Conservation (phyloP, 2,888 invertebrate species). For the Autographa gamma region DNA sequence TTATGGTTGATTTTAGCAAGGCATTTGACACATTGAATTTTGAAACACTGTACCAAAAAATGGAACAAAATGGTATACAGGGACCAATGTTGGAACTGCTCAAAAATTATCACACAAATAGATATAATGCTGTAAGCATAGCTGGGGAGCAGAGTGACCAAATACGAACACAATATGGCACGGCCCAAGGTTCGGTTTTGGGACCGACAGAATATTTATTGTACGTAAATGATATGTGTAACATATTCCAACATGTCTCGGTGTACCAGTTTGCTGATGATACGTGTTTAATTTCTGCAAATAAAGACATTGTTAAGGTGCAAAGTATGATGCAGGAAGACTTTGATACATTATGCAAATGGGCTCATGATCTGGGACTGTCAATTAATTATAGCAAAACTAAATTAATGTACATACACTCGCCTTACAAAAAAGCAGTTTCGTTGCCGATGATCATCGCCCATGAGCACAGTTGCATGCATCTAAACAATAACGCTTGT, state of each 20-base stretch:
- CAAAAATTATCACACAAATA: no score
- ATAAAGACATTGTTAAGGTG: slow-evolving; percentile 5
- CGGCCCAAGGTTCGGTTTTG: slow-evolving; percentile 5
- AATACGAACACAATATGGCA: neutral
- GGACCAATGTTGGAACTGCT: no score
- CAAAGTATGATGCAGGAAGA: slow-evolving; percentile 10
- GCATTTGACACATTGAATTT: no score
- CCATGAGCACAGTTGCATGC: slow-evolving; percentile 11
- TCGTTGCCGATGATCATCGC: neutral
- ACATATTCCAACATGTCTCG: slow-evolving; percentile 13
- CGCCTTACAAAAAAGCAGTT: slow-evolving; percentile 9
- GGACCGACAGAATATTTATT: slow-evolving; percentile 2
- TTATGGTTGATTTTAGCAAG: no score
- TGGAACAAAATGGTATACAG: no score
- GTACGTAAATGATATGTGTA: slow-evolving; percentile 18
- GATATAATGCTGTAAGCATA: no score
- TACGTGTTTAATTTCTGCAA: slow-evolving; percentile 9
- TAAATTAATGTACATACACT: slow-evolving; percentile 20
- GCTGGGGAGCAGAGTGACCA: neutral
- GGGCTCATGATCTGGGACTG: slow-evolving; percentile 14
- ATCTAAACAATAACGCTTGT: slow-evolving; percentile 5
- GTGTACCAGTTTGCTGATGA: slow-evolving; percentile 20
- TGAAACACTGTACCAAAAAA: no score
- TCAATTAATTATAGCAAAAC: slow-evolving; percentile 7
- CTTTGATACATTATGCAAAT: slow-evolving; percentile 13